Conservation (phyloP, 2,113 vertebrate genomes). For the Terrapene triunguis region DNA sequence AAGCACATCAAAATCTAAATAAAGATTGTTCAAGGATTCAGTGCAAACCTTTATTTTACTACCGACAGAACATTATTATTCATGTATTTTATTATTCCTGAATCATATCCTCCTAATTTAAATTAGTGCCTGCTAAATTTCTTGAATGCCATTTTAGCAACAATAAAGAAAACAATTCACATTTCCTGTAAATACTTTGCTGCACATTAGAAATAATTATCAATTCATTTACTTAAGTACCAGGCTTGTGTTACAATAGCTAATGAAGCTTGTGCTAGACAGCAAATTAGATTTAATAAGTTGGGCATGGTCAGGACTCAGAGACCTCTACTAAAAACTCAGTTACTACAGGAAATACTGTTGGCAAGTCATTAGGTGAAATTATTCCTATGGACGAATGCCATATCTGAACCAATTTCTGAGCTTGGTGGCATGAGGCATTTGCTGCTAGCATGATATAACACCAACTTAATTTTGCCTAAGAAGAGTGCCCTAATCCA, state of each 20-base stretch:
- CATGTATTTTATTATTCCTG: slow-evolving; percentile 50
- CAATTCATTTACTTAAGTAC: slow-evolving; percentile 69
- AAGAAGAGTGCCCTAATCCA: neutral
- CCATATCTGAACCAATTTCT: neutral
- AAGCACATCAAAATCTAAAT: neutral
- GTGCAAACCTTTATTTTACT: slow-evolving; percentile 42
- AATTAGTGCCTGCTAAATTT: slow-evolving; percentile 41
- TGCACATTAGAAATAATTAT: slow-evolving; percentile 68
- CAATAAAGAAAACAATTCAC: slow-evolving; percentile 22
- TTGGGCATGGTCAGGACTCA: neutral
- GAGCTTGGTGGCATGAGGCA: neutral
- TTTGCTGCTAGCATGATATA: neutral
- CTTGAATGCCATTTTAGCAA: slow-evolving; percentile 36
- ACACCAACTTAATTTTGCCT: neutral
- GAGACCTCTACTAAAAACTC: neutral
- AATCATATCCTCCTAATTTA: slow-evolving; percentile 65
- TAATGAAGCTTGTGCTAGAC: slow-evolving; percentile 49
- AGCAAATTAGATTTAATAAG: slow-evolving; percentile 41
- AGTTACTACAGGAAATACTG: neutral
- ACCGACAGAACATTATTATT: slow-evolving; percentile 55
- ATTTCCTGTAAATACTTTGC: slow-evolving; percentile 69
- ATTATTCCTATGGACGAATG: neutral
- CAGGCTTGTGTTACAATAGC: slow-evolving; percentile 35
- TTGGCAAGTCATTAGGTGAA: neutral
- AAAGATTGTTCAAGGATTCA: slow-evolving; percentile 24